phyloP scores from a whole-genome alignment of 2,113 vertebrate genomes.

The Tyto alba region DNA sequence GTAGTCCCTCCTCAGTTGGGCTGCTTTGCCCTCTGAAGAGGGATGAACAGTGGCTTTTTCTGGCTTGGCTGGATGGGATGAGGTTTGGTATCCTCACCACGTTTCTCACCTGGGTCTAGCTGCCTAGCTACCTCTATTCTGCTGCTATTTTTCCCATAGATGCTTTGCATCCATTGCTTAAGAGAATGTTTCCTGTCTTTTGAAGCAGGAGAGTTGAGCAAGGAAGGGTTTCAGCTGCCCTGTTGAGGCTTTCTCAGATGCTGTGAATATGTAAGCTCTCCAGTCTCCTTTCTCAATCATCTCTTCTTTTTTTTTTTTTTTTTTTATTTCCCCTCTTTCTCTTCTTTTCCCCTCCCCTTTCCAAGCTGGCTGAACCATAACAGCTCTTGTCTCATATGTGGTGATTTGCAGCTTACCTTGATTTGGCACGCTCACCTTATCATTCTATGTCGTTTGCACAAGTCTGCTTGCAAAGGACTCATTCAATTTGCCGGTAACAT shows the following conservation, averaged over 20 bases:
- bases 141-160: background rate
- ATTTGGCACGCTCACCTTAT: background rate
- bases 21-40: background rate
- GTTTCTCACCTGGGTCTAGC: background rate
- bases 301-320: background rate
- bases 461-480: background rate
- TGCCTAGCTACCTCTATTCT: background rate
- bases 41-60: background rate
- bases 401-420: background rate
- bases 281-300: background rate
- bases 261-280: background rate
- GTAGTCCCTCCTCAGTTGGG: rapidly evolving
- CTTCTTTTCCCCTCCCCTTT: rapidly evolving
- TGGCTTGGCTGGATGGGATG: background rate
- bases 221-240: background rate
- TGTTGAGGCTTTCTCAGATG: background rate
- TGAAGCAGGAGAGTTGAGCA: background rate
- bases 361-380: background rate
- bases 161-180: background rate
- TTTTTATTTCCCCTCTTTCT: too few relatives aligned
- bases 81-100: background rate
- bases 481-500: background rate
- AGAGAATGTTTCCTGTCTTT: background rate
- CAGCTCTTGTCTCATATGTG: rapidly evolving
- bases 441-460: rapidly evolving